Conservation (phyloP, 2,888 invertebrate species). For the Thymelicus sylvestris region DNA sequence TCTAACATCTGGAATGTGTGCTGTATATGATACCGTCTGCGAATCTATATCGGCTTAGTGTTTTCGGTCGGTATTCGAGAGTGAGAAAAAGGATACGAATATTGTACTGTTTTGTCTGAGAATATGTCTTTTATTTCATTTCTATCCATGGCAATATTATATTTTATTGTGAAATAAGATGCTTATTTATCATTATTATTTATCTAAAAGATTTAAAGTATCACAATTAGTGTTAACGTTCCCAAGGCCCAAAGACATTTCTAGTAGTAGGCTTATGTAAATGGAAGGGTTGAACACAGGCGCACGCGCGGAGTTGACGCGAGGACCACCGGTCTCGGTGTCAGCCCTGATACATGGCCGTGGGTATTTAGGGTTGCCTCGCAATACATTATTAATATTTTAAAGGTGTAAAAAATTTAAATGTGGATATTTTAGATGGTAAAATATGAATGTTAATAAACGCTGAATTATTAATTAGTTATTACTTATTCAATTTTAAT, state of each 20-base stretch:
- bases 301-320: conserved; percentile 78
- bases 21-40: conserved; percentile 20
- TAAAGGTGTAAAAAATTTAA: no score
- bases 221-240: neutral
- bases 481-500: no score
- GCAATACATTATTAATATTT: no score
- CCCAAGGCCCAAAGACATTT: neutral
- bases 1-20: conserved; percentile 36
- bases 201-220: neutral
- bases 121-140: neutral
- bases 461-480: no score
- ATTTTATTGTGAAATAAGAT: no score
- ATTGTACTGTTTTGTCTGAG: neutral
- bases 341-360: conserved; percentile 80
- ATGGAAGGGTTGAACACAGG: conserved; percentile 70
- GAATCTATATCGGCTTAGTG: neutral
- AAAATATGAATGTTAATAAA: no score
- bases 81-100: neutral
- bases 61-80: neutral
- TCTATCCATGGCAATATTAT: no score
- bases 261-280: conserved; percentile 60
- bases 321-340: conserved; percentile 78
- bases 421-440: no score
- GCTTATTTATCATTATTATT: no score
- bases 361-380: conserved; percentile 61